phyloP scores from a whole-genome alignment of 2,888 invertebrate genomes.

The Pristionchus mayeri region DNA sequence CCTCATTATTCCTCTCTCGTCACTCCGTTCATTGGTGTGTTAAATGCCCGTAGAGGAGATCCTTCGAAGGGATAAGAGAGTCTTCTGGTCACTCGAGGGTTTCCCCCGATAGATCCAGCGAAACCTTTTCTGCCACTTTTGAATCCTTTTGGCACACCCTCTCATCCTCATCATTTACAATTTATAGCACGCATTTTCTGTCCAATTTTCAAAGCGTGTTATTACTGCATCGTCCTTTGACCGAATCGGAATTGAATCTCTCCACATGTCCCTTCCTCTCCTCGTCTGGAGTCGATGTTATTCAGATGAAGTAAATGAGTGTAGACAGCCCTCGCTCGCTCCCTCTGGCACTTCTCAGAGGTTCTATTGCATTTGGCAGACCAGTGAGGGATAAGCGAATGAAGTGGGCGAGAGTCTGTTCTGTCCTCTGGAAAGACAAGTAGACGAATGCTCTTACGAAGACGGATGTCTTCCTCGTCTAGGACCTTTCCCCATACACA shows the following conservation, averaged over 20 bases:
- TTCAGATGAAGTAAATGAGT: too few species aligned
- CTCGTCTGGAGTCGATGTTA: too few species aligned
- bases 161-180: too few species aligned
- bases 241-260: too few species aligned
- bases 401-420: conserved; percentile 16
- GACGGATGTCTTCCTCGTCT: conserved; percentile 13
- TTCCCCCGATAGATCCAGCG: too few species aligned
- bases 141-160: background rate
- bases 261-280: too few species aligned
- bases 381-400: conserved; percentile 10
- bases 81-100: background rate
- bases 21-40: background rate
- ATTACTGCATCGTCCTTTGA: too few species aligned
- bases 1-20: background rate
- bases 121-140: background rate
- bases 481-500: background rate
- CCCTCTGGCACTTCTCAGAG: background rate
- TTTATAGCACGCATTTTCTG: too few species aligned
- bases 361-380: conserved; percentile 23
- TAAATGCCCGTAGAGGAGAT: background rate
- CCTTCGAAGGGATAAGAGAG: background rate
- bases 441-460: background rate
- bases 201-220: too few species aligned
- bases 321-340: too few species aligned
- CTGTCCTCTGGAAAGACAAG: conserved; percentile 25